These are phyloP conservation scores for Yponomeuta cagnagella DNA, from an alignment of 2,888 invertebrate genomes.

Conservation along the genomic window DNA sequence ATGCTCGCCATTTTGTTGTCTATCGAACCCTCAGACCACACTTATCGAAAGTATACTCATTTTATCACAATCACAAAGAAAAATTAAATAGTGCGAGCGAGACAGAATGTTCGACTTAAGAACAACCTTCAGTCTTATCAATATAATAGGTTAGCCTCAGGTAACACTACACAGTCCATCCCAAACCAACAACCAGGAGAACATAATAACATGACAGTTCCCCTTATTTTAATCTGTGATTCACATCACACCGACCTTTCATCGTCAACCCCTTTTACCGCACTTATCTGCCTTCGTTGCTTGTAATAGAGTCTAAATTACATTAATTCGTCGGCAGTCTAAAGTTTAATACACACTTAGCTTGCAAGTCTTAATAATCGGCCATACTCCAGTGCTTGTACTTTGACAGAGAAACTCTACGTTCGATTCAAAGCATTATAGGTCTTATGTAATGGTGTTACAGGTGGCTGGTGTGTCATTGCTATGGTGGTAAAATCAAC, in stretches of 20 bases:
- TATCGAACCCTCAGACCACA: too few species aligned
- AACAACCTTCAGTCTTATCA: too few species aligned
- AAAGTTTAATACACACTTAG: background rate
- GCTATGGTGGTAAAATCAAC: background rate
- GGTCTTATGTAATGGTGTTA: background rate
- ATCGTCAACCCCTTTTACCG: background rate
- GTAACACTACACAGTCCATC: too few species aligned
- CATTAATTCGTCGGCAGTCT: background rate
- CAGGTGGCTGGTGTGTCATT: background rate
- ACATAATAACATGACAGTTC: too few species aligned
- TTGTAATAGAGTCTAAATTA: background rate
- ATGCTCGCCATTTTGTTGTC: too few species aligned
- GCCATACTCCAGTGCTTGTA: background rate
- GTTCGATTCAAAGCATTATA: background rate
- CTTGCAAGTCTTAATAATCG: background rate
- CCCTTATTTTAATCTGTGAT: background rate
- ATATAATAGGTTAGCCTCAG: too few species aligned
- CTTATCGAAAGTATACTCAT: too few species aligned
- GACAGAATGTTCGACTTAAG: too few species aligned
- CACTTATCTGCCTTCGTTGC: background rate
- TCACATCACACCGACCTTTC: background rate
- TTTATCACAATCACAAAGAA: too few species aligned
- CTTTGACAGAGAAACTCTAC: background rate
- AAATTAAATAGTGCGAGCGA: too few species aligned
- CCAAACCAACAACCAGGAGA: too few species aligned